These are phyloP conservation scores for Oceanites oceanicus DNA, from an alignment of 2,113 vertebrate genomes.

Conservation along the genomic window DNA sequence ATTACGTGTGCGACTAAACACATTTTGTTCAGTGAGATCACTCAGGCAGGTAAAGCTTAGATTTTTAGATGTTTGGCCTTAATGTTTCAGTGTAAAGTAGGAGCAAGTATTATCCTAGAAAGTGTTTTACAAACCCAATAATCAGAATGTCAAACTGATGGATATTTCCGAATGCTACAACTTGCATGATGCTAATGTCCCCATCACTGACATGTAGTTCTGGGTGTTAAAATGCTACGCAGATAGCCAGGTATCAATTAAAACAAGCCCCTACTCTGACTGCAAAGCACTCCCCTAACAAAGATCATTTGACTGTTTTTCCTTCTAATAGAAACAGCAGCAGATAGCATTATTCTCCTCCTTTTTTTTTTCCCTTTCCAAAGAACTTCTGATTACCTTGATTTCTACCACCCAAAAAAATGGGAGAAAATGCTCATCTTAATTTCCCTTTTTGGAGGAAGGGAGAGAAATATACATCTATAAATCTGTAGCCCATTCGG, in stretches of 20 bases:
- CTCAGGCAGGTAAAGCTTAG: neutral
- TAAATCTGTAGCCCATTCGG: slow-evolving; percentile 52
- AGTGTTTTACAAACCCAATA: neutral
- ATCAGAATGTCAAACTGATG: neutral
- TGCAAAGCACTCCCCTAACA: neutral
- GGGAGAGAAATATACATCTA: slow-evolving; percentile 57
- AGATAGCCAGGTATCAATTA: neutral
- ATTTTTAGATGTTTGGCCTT: neutral
- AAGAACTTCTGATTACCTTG: neutral
- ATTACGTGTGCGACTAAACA: neutral
- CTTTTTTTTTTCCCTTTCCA: neutral
- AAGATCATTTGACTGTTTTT: neutral
- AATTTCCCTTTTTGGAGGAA: slow-evolving; percentile 11
- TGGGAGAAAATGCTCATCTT: neutral
- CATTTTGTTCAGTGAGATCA: neutral
- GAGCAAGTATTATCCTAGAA: neutral
- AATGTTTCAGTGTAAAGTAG: neutral
- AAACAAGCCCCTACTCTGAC: neutral
- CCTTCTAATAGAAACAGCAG: neutral
- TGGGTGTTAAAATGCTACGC: neutral
- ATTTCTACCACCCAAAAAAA: neutral
- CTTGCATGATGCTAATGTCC: too few relatives aligned
- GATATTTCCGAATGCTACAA: neutral
- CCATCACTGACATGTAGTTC: too few relatives aligned
- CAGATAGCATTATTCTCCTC: neutral